A percentile compares a stretch with the other conserved stretches of the same genome.
phyloP scores from a whole-genome alignment of 2,113 vertebrate species.

The Clarias gariepinus region DNA sequence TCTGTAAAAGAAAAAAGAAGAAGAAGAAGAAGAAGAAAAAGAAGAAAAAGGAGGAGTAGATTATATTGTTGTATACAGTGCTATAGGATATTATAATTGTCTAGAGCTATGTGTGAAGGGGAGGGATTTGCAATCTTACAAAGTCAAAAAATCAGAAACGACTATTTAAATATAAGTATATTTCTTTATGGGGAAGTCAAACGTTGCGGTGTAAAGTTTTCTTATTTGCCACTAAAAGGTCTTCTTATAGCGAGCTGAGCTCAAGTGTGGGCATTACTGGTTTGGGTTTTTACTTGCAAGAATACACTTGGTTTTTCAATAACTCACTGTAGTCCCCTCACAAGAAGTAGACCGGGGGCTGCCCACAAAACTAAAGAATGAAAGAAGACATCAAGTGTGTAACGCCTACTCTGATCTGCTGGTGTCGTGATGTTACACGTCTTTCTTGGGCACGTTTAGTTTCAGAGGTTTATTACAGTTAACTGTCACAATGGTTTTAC shows the following conservation, averaged over 20 bases:
- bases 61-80: neutral
- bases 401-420: slow-evolving; percentile 2
- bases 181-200: neutral
- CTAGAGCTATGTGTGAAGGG: neutral
- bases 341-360: slow-evolving; percentile 7
- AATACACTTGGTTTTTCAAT: slow-evolving; percentile 3
- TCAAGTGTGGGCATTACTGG: slow-evolving; percentile 29
- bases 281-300: slow-evolving; percentile 30
- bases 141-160: neutral
- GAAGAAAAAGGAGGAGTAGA: neutral
- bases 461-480: neutral
- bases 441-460: neutral
- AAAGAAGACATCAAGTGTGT: slow-evolving; percentile 12
- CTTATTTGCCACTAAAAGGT: neutral
- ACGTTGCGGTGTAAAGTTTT: neutral
- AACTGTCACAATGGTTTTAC: neutral
- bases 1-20: neutral
- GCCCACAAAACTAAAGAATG: slow-evolving; percentile 14
- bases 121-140: neutral
- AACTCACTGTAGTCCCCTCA: slow-evolving; percentile 20
- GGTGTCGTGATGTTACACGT: neutral
- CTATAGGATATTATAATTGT: neutral
- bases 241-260: neutral
- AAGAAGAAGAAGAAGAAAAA: neutral
- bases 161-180: neutral